phyloP scores from a whole-genome alignment of 2,888 invertebrate species.

The Podabrus alpinus region DNA sequence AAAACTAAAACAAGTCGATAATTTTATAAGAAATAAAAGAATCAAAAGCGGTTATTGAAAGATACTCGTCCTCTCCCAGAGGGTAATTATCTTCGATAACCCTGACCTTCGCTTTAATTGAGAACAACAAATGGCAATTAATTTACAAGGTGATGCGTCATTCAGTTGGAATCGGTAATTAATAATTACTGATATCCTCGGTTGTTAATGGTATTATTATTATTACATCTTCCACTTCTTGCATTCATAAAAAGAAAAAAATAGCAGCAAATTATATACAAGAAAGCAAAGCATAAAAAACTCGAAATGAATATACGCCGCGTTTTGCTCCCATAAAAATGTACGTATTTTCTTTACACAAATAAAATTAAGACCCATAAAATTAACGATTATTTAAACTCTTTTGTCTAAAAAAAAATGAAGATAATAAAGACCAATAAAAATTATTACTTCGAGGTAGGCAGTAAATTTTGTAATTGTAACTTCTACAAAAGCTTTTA shows the following conservation, averaged over 20 bases:
- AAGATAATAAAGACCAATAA: constrained; percentile 9
- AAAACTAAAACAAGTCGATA: not conserved
- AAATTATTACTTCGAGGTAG: constrained; percentile 6
- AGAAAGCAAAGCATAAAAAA: not conserved
- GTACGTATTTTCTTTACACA: not conserved
- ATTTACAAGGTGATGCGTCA: constrained; percentile 19
- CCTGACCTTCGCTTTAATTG: constrained; percentile 14
- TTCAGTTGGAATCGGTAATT: constrained; percentile 12
- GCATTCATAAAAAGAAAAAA: not conserved
- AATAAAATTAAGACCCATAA: constrained; percentile 9
- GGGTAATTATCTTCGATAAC: constrained; percentile 14
- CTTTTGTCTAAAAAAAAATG: not conserved
- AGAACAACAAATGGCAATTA: constrained; percentile 14
- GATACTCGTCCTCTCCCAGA: not conserved
- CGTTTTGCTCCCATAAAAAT: not conserved
- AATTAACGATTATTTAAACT: constrained; percentile 3
- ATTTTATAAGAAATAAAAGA: not conserved
- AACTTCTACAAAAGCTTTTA: constrained; percentile 3
- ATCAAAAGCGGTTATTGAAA: not conserved
- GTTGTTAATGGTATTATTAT: not conserved
- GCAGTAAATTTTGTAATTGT: constrained; percentile 8
- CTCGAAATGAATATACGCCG: not conserved
- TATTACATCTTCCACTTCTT: not conserved
- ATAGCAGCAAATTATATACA: not conserved
- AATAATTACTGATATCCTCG: constrained; percentile 3